Evolutionary conservation across 2,113 vertebrate species (phyloP).

Genomic region (Siniperca knerii): DNA sequence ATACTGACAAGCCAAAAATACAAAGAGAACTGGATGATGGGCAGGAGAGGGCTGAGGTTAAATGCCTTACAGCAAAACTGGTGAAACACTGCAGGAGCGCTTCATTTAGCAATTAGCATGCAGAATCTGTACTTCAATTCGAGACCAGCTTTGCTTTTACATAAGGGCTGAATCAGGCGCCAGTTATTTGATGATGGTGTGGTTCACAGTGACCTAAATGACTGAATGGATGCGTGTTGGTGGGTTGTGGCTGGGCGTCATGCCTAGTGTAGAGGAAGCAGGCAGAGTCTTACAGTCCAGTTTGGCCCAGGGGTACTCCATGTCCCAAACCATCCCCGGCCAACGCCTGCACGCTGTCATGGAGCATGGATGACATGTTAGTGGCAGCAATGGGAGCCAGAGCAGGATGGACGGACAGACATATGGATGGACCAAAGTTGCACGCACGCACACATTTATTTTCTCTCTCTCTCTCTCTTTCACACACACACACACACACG

Average conservation of each 20-base stretch:
- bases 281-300: constrained; percentile 77
- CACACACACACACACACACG: constrained; percentile 6
- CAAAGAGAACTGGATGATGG: background rate
- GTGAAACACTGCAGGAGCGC: constrained; percentile 18
- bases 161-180: constrained; percentile 43
- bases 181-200: constrained; percentile 21
- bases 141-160: constrained; percentile 5
- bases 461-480: no score
- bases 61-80: background rate
- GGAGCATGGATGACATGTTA: constrained; percentile 86
- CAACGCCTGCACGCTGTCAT: constrained; percentile 80
- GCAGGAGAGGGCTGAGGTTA: background rate
- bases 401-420: constrained; percentile 55
- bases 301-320: constrained; percentile 80
- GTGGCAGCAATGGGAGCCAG: constrained; percentile 77
- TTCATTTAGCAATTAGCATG: constrained; percentile 53
- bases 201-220: constrained; percentile 47
- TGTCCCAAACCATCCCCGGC: constrained; percentile 82
- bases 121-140: constrained; percentile 6
- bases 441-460: background rate
- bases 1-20: constrained; percentile 17
- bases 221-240: constrained; percentile 36
- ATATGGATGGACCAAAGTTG: constrained; percentile 16
- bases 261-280: constrained; percentile 76
- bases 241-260: constrained; percentile 59